These are phyloP conservation scores for Leptura quadrifasciata DNA, from an alignment of 2,888 invertebrate species.

Conservation along the genomic window DNA sequence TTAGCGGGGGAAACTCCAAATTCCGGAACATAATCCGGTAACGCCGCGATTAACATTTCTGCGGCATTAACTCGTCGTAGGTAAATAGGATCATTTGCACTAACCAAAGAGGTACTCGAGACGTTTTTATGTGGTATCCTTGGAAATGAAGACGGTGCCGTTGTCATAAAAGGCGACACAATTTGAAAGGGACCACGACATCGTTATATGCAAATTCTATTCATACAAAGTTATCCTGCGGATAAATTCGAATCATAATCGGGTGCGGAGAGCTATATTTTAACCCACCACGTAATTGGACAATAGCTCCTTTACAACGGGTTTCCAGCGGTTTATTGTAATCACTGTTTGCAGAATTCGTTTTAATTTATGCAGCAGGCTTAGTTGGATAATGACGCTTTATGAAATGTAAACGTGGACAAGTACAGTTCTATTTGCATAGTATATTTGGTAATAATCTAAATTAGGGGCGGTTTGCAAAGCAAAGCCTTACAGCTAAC, in stretches of 20 bases:
- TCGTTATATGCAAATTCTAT: constrained; percentile 4
- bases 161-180: background rate
- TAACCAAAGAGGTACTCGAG: constrained; percentile 9
- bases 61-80: constrained; percentile 21
- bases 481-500: too few species aligned
- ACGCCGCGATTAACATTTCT: constrained; percentile 25
- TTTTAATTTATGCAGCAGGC: background rate
- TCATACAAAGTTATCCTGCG: background rate
- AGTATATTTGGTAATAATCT: too few species aligned
- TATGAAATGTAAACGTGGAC: too few species aligned
- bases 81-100: constrained; percentile 19
- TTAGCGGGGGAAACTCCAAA: background rate
- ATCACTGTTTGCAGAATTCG: background rate
- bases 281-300: background rate
- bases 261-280: background rate
- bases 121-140: constrained; percentile 19
- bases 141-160: constrained; percentile 13
- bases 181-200: constrained; percentile 1
- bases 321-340: background rate
- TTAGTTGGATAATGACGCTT: too few species aligned
- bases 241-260: constrained; percentile 4
- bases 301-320: background rate
- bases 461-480: too few species aligned
- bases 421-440: too few species aligned
- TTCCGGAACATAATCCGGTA: constrained; percentile 15